Evolutionary conservation across 2,113 vertebrate species (phyloP).

Genomic region (Zeus faber): DNA sequence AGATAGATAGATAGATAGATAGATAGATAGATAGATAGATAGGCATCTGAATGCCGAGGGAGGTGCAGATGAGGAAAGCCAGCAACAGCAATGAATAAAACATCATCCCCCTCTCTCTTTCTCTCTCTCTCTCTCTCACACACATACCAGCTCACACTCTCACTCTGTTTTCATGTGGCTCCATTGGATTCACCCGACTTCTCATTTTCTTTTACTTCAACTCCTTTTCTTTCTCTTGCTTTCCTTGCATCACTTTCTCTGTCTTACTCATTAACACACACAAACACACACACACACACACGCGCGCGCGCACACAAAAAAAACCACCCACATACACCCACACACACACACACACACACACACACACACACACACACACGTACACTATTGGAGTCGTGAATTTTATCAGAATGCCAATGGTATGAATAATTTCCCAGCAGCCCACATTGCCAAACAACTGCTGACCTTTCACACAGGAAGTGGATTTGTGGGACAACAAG

Average conservation of each 20-base stretch:
- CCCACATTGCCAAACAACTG: conserved; percentile 84
- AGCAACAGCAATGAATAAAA: conserved; percentile 99
- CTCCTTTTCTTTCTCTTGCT: not conserved
- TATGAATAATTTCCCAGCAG: conserved; percentile 96
- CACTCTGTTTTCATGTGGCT: conserved; percentile 7
- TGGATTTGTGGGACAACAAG: conserved; percentile 55
- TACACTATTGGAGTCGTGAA: conserved; percentile 74
- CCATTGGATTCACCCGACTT: not conserved
- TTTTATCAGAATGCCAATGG: conserved; percentile 96
- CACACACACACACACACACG: too few relatives aligned
- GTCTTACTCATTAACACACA: not conserved
- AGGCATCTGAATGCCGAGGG: conserved; percentile 95
- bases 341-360: conserved; percentile 23
- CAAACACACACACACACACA: not conserved
- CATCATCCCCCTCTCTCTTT: conserved; percentile 67
- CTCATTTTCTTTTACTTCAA: conserved; percentile 10
- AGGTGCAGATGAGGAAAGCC: conserved; percentile 93
- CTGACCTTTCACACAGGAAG: conserved; percentile 87
- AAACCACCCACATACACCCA: not conserved
- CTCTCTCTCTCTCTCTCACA: conserved; percentile 23
- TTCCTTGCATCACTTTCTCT: not conserved
- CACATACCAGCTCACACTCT: conserved; percentile 10
- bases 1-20: conserved; percentile 88
- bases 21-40: conserved; percentile 94
- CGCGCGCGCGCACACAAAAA: conserved; percentile 13